phyloP scores from a whole-genome alignment of 2,113 vertebrate species.

The Zosterops hypoxanthus region DNA sequence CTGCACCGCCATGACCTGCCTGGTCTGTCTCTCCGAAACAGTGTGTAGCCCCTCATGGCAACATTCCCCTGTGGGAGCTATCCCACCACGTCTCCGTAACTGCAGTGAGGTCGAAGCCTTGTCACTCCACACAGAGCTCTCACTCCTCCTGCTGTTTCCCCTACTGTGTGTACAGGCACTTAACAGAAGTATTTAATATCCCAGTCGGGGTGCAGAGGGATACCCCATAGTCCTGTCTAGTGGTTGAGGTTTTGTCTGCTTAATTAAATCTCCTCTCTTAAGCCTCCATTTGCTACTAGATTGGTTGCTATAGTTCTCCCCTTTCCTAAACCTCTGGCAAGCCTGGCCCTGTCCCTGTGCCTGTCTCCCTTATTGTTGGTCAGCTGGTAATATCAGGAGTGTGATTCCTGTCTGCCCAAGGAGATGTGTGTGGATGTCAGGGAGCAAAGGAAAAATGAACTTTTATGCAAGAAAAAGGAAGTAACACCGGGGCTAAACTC shows the following conservation, averaged over 20 bases:
- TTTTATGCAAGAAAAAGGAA: background rate
- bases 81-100: background rate
- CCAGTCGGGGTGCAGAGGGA: background rate
- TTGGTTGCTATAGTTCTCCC: background rate
- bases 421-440: background rate
- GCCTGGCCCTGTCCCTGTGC: background rate
- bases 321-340: background rate
- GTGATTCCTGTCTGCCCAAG: background rate
- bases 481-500: background rate
- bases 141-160: background rate
- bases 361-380: background rate
- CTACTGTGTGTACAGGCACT: accelerated
- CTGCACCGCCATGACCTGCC: background rate
- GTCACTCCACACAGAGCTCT: background rate
- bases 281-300: background rate
- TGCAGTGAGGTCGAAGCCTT: background rate
- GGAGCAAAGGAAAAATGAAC: background rate
- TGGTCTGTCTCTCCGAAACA: background rate
- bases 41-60: background rate
- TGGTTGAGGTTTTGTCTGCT: background rate
- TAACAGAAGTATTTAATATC: background rate
- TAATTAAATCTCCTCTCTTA: background rate
- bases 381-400: background rate
- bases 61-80: background rate
- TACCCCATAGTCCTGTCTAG: background rate